These are phyloP conservation scores for Drosophila nr. medialis DNA, from an alignment of 2,888 invertebrate species.

Conservation along the genomic window DNA sequence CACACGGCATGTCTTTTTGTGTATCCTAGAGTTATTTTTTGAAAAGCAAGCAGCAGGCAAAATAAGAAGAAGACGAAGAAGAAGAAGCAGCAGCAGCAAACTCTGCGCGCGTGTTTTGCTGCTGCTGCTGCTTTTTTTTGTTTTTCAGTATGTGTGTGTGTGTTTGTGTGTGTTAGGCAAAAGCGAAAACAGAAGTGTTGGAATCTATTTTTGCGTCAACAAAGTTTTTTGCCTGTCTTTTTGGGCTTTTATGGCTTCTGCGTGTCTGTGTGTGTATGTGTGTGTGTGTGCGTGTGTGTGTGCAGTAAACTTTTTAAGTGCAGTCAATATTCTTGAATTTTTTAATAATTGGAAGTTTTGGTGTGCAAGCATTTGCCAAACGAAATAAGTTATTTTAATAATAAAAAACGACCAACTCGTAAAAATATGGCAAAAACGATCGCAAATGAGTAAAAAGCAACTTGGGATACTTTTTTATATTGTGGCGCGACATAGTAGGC, in stretches of 20 bases:
- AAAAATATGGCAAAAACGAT: slow-evolving; percentile 7
- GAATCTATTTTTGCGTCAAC: slow-evolving; percentile 73
- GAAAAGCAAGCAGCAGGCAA: slow-evolving; percentile 62
- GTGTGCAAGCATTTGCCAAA: slow-evolving; percentile 16
- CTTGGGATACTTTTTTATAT: slow-evolving; percentile 4
- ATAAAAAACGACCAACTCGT: slow-evolving; percentile 23
- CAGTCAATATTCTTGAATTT: slow-evolving; percentile 47
- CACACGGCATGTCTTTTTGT: slow-evolving; percentile 75
- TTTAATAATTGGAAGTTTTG: slow-evolving; percentile 50
- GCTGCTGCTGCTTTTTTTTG: slow-evolving; percentile 23
- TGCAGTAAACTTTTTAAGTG: slow-evolving; percentile 56
- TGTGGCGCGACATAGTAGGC: slow-evolving; percentile 15
- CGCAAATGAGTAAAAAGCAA: neutral
- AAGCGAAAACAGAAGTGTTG: slow-evolving; percentile 49
- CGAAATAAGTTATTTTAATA: slow-evolving; percentile 50
- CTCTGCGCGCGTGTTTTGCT: slow-evolving; percentile 56
- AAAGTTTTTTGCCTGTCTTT: slow-evolving; percentile 47
- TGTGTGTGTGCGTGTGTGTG: slow-evolving; percentile 8
- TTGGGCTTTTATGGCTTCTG: slow-evolving; percentile 52
- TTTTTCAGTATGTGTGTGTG: neutral
- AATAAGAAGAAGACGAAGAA: slow-evolving; percentile 37
- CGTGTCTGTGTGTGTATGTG: slow-evolving; percentile 8
- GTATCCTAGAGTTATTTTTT: slow-evolving; percentile 79
- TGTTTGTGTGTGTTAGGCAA: slow-evolving; percentile 22
- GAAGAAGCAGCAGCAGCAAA: slow-evolving; percentile 36